These are phyloP conservation scores for Antheraea pernyi DNA, from an alignment of 1,140 invertebrate genomes.

Conservation along the genomic window DNA sequence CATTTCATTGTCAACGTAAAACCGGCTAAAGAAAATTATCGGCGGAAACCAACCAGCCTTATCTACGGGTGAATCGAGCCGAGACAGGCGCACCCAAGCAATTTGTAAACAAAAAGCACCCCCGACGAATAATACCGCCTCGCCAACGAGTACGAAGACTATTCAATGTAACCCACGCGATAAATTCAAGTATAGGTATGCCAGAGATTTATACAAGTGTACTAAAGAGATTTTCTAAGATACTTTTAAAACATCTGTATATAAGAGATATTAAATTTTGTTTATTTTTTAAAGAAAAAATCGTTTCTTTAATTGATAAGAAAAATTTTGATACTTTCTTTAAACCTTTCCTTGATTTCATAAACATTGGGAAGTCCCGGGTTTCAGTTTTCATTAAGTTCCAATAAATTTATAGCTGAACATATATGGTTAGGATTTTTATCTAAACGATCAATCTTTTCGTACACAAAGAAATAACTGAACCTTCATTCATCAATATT, in stretches of 20 bases:
- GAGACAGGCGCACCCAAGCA: constrained; percentile 53
- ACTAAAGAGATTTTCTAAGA: neutral
- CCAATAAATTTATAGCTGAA: no score
- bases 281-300: neutral
- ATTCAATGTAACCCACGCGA: constrained; percentile 45
- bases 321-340: no score
- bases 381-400: no score
- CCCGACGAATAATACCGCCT: constrained; percentile 53
- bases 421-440: neutral
- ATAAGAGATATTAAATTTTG: no score
- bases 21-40: constrained; percentile 53
- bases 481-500: no score
- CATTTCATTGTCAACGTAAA: constrained; percentile 42
- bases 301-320: no score
- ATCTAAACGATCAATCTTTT: neutral
- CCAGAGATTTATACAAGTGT: constrained; percentile 10
- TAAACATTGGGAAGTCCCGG: no score
- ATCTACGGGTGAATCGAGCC: constrained; percentile 40
- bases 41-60: constrained; percentile 38
- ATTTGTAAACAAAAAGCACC: constrained; percentile 70
- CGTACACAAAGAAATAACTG: neutral
- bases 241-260: neutral
- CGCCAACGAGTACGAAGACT: constrained; percentile 37
- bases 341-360: no score
- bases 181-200: constrained; percentile 37